Conservation (phyloP, 2,888 invertebrate genomes). For the Rapana venosa region DNA sequence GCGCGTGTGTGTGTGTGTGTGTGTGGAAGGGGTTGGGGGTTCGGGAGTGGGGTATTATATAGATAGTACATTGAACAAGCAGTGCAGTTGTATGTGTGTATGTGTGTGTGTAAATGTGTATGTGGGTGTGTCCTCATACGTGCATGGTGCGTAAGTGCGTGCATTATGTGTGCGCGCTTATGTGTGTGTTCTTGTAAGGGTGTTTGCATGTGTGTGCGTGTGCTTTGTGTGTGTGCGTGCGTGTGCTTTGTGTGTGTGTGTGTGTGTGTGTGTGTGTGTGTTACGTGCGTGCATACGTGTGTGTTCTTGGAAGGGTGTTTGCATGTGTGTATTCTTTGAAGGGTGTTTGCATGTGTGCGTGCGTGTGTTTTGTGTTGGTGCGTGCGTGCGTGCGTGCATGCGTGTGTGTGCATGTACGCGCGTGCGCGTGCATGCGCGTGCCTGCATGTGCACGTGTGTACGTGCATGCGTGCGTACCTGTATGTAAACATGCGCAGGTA, state of each 20-base stretch:
- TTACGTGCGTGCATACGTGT: background rate
- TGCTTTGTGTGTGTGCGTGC: no score
- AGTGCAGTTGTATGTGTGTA: background rate
- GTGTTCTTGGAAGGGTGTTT: background rate
- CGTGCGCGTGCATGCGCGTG: background rate
- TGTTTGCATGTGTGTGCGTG: background rate
- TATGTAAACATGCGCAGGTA: no score
- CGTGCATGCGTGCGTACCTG: no score
- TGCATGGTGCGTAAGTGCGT: background rate
- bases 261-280: background rate
- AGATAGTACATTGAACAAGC: no score
- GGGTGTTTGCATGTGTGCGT: background rate
- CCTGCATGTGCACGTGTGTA: no score
- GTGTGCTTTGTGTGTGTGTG: slow-evolving; percentile 17
- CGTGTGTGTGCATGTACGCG: background rate
- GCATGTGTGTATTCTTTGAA: background rate
- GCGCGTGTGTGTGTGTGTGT: slow-evolving; percentile 18
- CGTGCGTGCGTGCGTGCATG: background rate
- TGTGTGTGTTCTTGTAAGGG: background rate
- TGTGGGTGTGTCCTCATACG: background rate
- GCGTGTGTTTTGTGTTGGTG: background rate
- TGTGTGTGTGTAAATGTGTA: background rate
- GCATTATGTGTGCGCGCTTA: background rate
- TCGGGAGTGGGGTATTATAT: no score
- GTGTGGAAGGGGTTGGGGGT: background rate